phyloP scores from a whole-genome alignment of 2,888 invertebrate genomes.

The Chorisops tibialis region DNA sequence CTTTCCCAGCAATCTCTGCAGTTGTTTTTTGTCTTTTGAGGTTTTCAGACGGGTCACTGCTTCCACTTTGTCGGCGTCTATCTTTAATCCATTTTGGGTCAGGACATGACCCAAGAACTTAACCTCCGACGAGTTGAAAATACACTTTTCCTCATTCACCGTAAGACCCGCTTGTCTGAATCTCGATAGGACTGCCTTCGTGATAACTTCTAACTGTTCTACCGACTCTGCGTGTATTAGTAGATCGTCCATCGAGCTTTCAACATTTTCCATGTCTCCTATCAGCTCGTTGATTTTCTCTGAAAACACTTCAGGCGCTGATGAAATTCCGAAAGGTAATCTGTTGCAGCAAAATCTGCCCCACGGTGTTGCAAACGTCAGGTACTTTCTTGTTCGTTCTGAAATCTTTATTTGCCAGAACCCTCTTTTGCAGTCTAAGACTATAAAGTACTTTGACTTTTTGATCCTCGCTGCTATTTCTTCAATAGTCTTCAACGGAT shows the following conservation, averaged over 20 bases:
- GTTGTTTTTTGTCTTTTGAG: too few species aligned
- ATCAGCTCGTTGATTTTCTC: background rate
- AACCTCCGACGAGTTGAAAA: too few species aligned
- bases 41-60: too few species aligned
- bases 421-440: conserved; percentile 34
- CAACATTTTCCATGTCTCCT: too few species aligned
- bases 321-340: background rate
- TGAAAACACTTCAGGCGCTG: background rate
- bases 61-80: too few species aligned
- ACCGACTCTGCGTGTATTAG: background rate
- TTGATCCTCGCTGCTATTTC: conserved; percentile 25
- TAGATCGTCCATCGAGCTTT: conserved; percentile 3
- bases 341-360: conserved; percentile 31
- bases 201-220: background rate
- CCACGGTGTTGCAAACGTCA: conserved; percentile 36
- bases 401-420: conserved; percentile 34
- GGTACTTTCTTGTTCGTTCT: conserved; percentile 28
- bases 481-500: conserved; percentile 24
- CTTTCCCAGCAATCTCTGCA: too few species aligned
- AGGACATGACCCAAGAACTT: too few species aligned
- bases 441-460: conserved; percentile 28
- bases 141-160: too few species aligned
- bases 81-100: too few species aligned
- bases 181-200: background rate
- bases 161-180: background rate